Evolutionary conservation across 2,113 vertebrate genomes (phyloP).

Genomic region (Tor tambroides): DNA sequence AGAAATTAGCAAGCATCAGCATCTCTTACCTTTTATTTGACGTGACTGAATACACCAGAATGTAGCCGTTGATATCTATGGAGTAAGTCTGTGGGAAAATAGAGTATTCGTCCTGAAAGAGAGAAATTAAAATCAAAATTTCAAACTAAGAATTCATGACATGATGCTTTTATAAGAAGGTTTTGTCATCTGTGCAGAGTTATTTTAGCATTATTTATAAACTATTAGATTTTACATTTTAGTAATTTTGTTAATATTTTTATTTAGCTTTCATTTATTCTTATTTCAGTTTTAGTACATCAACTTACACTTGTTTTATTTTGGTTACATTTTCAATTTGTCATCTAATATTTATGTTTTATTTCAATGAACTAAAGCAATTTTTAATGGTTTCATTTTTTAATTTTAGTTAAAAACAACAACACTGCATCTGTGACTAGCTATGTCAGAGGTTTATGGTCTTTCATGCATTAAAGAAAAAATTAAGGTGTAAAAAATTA

Average conservation of each 20-base stretch:
- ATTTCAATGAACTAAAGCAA: too few relatives aligned
- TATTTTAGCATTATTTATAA: too few relatives aligned
- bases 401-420: too few relatives aligned
- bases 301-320: background rate
- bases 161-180: background rate
- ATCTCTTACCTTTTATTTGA: conserved; percentile 95
- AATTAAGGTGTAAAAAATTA: too few relatives aligned
- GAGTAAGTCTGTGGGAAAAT: conserved; percentile 99
- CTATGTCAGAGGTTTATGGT: too few relatives aligned
- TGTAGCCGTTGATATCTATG: conserved; percentile 99
- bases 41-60: conserved; percentile 98
- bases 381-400: too few relatives aligned
- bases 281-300: background rate
- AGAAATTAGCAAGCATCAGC: background rate
- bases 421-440: too few relatives aligned
- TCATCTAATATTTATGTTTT: too few relatives aligned
- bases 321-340: background rate
- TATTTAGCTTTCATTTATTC: background rate
- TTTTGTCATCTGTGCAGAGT: too few relatives aligned
- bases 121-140: background rate
- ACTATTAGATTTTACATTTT: background rate
- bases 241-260: background rate
- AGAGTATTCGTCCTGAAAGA: conserved; percentile 94
- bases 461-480: too few relatives aligned
- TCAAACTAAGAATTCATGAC: background rate